Evolutionary conservation across 1,140 invertebrate genomes (phyloP).

Genomic region (Teleopsis dalmanni): DNA sequence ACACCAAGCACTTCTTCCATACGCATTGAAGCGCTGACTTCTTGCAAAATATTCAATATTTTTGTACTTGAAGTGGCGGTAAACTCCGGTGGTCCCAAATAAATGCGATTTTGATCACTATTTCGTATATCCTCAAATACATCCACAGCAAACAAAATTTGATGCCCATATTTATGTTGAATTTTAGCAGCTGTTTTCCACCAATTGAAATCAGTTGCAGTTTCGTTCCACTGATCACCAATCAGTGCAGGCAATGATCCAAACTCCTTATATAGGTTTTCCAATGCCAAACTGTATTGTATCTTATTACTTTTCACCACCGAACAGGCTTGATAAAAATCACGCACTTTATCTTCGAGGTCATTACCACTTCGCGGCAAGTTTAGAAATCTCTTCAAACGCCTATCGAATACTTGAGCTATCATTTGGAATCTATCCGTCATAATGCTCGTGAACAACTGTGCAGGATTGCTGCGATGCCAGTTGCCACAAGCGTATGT

Average conservation of each 20-base stretch:
- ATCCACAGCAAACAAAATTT: slow-evolving; percentile 22
- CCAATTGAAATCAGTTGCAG: slow-evolving; percentile 20
- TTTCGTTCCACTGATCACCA: slow-evolving; percentile 1
- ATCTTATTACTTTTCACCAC: slow-evolving; percentile 15
- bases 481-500: slow-evolving; percentile 60
- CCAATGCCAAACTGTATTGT: slow-evolving; percentile 19
- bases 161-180: slow-evolving; percentile 22
- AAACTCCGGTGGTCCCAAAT: slow-evolving; percentile 17
- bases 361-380: slow-evolving; percentile 9
- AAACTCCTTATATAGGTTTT: slow-evolving; percentile 21
- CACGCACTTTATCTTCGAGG: slow-evolving; percentile 23
- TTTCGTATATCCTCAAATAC: slow-evolving; percentile 24
- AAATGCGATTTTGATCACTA: slow-evolving; percentile 18
- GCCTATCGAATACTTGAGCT: slow-evolving; percentile 21
- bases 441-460: slow-evolving; percentile 13
- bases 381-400: slow-evolving; percentile 15
- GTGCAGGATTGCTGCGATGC: slow-evolving; percentile 42
- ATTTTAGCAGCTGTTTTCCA: slow-evolving; percentile 26
- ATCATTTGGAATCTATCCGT: slow-evolving; percentile 27
- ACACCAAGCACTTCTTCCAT: slow-evolving; percentile 17
- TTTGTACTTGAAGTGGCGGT: not conserved
- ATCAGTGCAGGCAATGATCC: slow-evolving; percentile 18
- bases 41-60: slow-evolving; percentile 9
- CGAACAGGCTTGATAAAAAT: slow-evolving; percentile 25
- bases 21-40: not conserved